Base-by-base conservation (phyloP, 2,888 invertebrate genomes). In the Criorhina ranunculi region DNA sequence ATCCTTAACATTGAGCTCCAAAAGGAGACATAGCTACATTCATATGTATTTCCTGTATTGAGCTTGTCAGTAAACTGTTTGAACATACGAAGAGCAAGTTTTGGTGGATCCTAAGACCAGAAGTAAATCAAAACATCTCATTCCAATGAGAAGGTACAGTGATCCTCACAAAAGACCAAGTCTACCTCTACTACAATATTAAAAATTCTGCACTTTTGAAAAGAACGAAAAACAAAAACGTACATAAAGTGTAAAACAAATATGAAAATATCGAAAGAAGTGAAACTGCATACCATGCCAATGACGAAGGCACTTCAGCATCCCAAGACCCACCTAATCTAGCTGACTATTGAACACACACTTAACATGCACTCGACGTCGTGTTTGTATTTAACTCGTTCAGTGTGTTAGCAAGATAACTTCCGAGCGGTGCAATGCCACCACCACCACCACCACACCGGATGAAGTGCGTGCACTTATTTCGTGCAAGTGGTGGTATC, bases 221-320 rank as follows among this genome's bases (percentile, higher is more conserved):
- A 46, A 42, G 0, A 6, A 5, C 8, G 5, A 9, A 31, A 42
- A 31, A 29, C 2, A 8, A 49, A 51, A n/a, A 24, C 15, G 11
- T 3, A 42, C 9, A 42, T 9, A 44, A 44, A 64, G 37, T 35
- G 55, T 37, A 46, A 79, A 85, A 69, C 87, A 87, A 89, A 88
- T 88, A 88, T 87, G 86, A 87, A 89, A 89, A 89, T 89, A 90
- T 88, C 88, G 87, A 88, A 88, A 89, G 87, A 88, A 89, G 90
- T 89, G 90, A 90, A 90, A 90, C 88, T 89, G 87, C 89, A 90
- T 90, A 88, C 89, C 90, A 85, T 31, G 44, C 24, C 49, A 53
- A 49, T 78, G 62, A 78, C 62, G 55, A 78, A 67, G 40, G 46
- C 44, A 44, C 37, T 53, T 17, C 73, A 73, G 73, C 73, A 73